A percentile compares a stretch with the other conserved stretches of the same genome.
Conservation (phyloP, 1,140 invertebrate genomes). For the Drosophila novamexicana region DNA sequence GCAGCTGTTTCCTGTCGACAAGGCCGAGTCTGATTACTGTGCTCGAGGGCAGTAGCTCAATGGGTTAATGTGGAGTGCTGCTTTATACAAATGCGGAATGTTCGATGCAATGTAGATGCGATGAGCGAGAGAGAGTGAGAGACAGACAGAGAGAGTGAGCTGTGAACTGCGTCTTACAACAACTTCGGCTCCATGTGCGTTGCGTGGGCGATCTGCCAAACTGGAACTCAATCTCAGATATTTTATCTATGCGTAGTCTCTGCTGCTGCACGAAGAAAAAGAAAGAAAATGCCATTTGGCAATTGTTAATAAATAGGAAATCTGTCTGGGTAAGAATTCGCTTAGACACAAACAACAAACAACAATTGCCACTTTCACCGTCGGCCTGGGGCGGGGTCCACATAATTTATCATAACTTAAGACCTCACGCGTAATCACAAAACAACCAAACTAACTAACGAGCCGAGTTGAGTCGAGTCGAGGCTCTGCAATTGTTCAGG, state of each 20-base stretch:
- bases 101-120: constrained; percentile 44
- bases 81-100: constrained; percentile 32
- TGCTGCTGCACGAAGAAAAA: constrained; percentile 33
- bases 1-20: constrained; percentile 68
- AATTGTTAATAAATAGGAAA: constrained; percentile 72
- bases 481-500: constrained; percentile 46
- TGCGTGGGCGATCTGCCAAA: constrained; percentile 10
- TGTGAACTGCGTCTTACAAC: constrained; percentile 57
- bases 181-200: constrained; percentile 63
- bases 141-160: constrained; percentile 11
- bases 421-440: constrained; percentile 40
- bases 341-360: constrained; percentile 15
- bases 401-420: constrained; percentile 78
- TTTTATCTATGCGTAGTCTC: constrained; percentile 26
- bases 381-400: constrained; percentile 11
- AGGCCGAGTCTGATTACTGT: constrained; percentile 23
- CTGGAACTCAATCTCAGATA: constrained; percentile 7
- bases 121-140: constrained; percentile 20
- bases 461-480: neutral
- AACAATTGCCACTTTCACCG: constrained; percentile 74
- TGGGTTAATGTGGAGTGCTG: constrained; percentile 37
- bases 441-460: neutral
- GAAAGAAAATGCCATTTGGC: constrained; percentile 39
- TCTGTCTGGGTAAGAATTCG: constrained; percentile 67
- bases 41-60: constrained; percentile 3